Conservation (phyloP, 2,888 invertebrate species). For the Agriopis marginaria region DNA sequence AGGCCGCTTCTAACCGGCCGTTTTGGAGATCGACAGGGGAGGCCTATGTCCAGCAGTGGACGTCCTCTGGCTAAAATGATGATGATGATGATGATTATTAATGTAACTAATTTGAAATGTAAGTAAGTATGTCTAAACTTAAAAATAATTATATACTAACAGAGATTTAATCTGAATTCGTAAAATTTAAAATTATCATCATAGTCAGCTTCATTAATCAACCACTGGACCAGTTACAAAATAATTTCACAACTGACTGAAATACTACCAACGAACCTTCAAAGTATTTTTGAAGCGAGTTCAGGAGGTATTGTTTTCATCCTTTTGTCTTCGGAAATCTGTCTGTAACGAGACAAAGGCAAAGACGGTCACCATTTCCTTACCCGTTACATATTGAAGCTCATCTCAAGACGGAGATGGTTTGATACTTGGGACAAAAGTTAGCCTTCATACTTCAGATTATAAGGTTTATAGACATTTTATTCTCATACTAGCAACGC, state of each 20-base stretch:
- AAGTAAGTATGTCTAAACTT: too few relatives aligned
- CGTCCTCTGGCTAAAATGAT: too few relatives aligned
- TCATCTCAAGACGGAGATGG: background rate
- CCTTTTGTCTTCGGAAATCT: conserved; percentile 26
- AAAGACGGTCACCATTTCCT: conserved; percentile 24
- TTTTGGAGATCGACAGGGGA: too few relatives aligned
- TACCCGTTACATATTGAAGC: conserved; percentile 28
- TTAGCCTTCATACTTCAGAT: too few relatives aligned
- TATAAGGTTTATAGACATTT: too few relatives aligned
- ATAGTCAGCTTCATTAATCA: too few relatives aligned
- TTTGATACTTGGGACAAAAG: conserved; percentile 28
- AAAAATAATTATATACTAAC: too few relatives aligned
- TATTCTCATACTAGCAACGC: too few relatives aligned
- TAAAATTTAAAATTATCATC: background rate
- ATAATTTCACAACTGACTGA: background rate
- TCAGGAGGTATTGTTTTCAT: conserved; percentile 21
- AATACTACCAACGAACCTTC: background rate
- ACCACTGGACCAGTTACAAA: background rate
- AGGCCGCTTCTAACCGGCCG: too few relatives aligned
- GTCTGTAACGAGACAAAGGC: conserved; percentile 25
- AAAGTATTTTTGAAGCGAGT: conserved; percentile 12
- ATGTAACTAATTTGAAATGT: too few relatives aligned
- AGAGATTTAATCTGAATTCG: background rate
- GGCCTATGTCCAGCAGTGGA: too few relatives aligned
- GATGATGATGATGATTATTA: too few relatives aligned